These are phyloP conservation scores for Neopelma chrysocephalum DNA, from an alignment of 2,797 vertebrate species.

Conservation along the genomic window DNA sequence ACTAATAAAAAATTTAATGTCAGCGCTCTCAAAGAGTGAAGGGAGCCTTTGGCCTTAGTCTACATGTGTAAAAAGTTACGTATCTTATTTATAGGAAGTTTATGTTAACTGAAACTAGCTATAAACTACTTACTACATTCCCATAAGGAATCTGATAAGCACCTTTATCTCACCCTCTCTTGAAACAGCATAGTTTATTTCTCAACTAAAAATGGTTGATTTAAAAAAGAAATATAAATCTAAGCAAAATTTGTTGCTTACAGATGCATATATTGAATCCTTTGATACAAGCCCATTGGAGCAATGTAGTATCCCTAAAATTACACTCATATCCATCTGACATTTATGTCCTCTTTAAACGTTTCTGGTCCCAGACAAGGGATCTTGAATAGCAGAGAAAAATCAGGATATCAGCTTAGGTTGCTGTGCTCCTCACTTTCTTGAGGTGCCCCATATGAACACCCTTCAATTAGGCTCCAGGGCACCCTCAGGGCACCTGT, in stretches of 20 bases:
- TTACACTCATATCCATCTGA: rapidly evolving
- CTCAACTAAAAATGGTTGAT: background rate
- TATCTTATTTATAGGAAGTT: slow-evolving; percentile 20
- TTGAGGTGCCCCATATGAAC: background rate
- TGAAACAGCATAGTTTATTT: background rate
- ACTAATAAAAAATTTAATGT: slow-evolving; percentile 29
- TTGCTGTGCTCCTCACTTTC: background rate
- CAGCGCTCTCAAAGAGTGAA: background rate
- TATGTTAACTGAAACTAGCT: slow-evolving; percentile 27
- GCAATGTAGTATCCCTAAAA: background rate
- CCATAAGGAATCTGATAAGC: slow-evolving; percentile 14
- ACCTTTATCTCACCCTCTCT: background rate
- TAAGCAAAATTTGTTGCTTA: background rate
- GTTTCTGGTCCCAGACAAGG: background rate
- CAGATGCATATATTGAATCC: background rate
- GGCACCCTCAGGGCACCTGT: background rate
- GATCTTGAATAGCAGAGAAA: background rate
- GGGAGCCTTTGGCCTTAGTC: slow-evolving; percentile 25
- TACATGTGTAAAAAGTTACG: slow-evolving; percentile 7
- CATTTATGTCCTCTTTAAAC: background rate
- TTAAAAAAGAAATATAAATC: background rate
- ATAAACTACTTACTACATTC: slow-evolving; percentile 15
- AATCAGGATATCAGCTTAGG: background rate
- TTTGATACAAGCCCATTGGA: background rate
- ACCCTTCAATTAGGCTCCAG: background rate